phyloP scores from a whole-genome alignment of 2,888 invertebrate species.

The Synanthedon andrenaeformis region DNA sequence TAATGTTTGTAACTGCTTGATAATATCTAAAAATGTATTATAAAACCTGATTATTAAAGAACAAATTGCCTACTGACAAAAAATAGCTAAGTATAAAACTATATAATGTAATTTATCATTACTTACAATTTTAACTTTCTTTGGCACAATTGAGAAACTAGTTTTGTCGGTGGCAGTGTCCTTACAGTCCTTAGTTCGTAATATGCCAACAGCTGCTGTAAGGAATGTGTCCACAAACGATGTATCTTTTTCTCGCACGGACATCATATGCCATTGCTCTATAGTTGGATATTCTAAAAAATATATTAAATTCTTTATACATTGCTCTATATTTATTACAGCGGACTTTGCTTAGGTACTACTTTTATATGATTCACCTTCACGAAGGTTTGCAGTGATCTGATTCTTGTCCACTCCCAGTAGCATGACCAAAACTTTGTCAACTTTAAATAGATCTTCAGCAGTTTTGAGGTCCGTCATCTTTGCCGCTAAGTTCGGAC shows the following conservation, averaged over 20 bases:
- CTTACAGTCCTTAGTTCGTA: slow-evolving; percentile 72
- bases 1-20: no score
- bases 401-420: slow-evolving; percentile 82
- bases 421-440: slow-evolving; percentile 83
- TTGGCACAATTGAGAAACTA: slow-evolving; percentile 78
- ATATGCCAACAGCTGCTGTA: slow-evolving; percentile 83
- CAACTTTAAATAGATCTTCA: slow-evolving; percentile 70
- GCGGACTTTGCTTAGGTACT: background rate
- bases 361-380: slow-evolving; percentile 52
- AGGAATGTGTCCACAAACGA: slow-evolving; percentile 86
- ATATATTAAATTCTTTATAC: slow-evolving; percentile 1
- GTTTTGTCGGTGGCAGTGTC: slow-evolving; percentile 73
- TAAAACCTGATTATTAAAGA: no score
- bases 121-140: slow-evolving; percentile 81
- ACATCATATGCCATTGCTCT: slow-evolving; percentile 84
- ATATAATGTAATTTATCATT: background rate
- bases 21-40: no score
- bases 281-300: slow-evolving; percentile 75
- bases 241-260: slow-evolving; percentile 84
- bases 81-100: no score
- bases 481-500: slow-evolving; percentile 78
- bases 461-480: slow-evolving; percentile 68
- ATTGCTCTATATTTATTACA: background rate
- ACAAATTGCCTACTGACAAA: no score
- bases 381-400: slow-evolving; percentile 76